Evolutionary conservation across 2,113 vertebrate species (phyloP), one percentile per base, ranked within the genome.

Genomic region (Poeciliopsis occidentalis): DNA sequence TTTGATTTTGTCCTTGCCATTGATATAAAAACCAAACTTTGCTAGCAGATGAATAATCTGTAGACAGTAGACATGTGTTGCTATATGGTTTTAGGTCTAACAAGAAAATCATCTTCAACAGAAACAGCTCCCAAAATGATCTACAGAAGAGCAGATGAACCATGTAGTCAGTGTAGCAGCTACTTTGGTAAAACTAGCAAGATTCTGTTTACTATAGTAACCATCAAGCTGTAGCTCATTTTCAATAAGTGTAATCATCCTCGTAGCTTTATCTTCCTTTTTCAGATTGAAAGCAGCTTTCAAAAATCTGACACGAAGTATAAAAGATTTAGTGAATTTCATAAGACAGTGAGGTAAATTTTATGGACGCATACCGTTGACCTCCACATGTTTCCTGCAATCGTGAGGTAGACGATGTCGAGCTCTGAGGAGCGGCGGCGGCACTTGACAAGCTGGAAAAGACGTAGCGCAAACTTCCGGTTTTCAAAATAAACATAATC

Each of bases 351-450:
- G 1, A n/a, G 10, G 37, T 3, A 15, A 26, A 60, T 30, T n/a
- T 17, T n/a, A 15, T 10, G 10, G 1, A 6, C 75, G 64, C 92
- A 82, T 90, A 95, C 95, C 93, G 93, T 88, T 92, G 93, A 93
- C 91, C 93, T 95, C 94, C 92, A 95, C 26, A 84, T 85, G 37
- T 82, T 90, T 30, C 94, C 92, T 80, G 94, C 93, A 93, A 95
- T 95, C 71, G 73, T 92, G 15, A 47, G 44, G 4, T 47, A 47
- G 44, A 15, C 13, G 39, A 41, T 1, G 17, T 47, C 17, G 17
- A 44, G 15, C 12, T 44, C 12, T 17, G 12, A 47, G 17, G 15
- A 47, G 13, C 44, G 44, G 44, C 13, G 17, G 44, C 44, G 13
- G 13, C 39, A 47, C 15, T 47, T 13, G 44, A 19, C 44, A 47